Evolutionary conservation across 2,888 invertebrate species (phyloP), one percentile per base, ranked within the genome.

Genomic region (Dastarcus helophoroides): DNA sequence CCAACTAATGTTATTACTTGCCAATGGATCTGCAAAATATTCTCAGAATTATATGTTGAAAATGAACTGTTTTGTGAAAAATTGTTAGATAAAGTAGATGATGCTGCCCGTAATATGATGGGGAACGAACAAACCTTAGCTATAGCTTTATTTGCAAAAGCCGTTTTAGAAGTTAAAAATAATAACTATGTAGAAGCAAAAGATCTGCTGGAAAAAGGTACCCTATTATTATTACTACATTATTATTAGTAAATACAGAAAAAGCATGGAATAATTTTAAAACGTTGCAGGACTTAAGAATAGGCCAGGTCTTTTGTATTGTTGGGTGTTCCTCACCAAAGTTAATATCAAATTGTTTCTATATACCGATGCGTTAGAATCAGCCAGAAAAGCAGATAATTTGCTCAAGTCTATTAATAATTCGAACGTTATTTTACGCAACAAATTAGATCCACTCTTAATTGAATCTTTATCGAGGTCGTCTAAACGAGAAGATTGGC

Each of bases 11-110:
- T 58, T 11, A 65, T 64, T 41, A 63, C 71, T 1, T 56, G 72
- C 33, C 73, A 73, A 50, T 75, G 73, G 72, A 65, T 76, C 33
- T 76, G 76, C 45, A 69, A 68, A 46, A 59, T 68, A 1, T 74
- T 67, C 47, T 65, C 67, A 35, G 71, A 76, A 45, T 37, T 37
- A 32, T 50, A 38, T 36, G 51, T 47, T 32, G 62, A 50, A 49
- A 55, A 42, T 35, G 52, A 40, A 12, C 11, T 15, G 8, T 67
- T 71, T 51, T 62, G 67, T 29, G 60, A 69, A 25, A 54, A 56
- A 36, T 60, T 83, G 3, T 56, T 71, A 29, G 52, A 63, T 19
- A n/a, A 21, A 14, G 31, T 31, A 8, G 29, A 29, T 21, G 10
- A 11, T 11, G 26, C 22, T 25, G 26, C n/a, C n/a, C n/a, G n/a